Base-by-base conservation (phyloP, 2,888 invertebrate species). In the Pegoplata infirma region DNA sequence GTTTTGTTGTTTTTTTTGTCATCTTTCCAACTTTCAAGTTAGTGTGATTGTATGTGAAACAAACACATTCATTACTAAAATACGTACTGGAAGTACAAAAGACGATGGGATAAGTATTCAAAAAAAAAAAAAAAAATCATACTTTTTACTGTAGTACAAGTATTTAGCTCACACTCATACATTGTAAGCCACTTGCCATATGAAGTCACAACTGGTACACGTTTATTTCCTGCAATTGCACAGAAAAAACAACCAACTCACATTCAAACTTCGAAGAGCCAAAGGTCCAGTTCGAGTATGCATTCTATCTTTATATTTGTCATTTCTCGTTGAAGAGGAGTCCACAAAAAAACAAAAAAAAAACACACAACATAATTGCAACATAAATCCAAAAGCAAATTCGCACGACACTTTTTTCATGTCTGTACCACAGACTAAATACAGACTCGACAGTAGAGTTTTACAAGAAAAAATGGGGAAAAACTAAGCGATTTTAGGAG, bases 351-450 rank as follows among this genome's bases (percentile, higher is more conserved):
- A 58, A 69, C 14, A 67, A n/a, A n/a, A n/a, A n/a, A n/a, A n/a
- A n/a, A 14, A 32, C 40, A 40, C 49, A 64, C 63, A 73, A 61
- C 71, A 67, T 75, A 79, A 67, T 67, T 79, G 71, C 75, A 79
- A 74, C 71, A 75, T 71, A 75, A 74, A 75, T 79, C 64, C 75
- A 61, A 66, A 66, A 75, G 44, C 40, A 75, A 71, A 67, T 71
- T 79, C 79, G 61, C 71, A 79, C 71, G 79, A 71, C 79, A 75
- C 64, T 79, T 79, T 79, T 72, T 64, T 16, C 51, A 14, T 49
- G 17, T 36, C 19, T 49, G 3, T 32, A 49, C 17, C n/a, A n/a
- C n/a, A n/a, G n/a, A n/a, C n/a, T n/a, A n/a, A n/a, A n/a, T n/a
- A n/a, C n/a, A n/a, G n/a, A n/a, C n/a, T n/a, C n/a, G n/a, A n/a